Base-by-base conservation (phyloP, 2,888 invertebrate genomes). In the Epiblema foenella region DNA sequence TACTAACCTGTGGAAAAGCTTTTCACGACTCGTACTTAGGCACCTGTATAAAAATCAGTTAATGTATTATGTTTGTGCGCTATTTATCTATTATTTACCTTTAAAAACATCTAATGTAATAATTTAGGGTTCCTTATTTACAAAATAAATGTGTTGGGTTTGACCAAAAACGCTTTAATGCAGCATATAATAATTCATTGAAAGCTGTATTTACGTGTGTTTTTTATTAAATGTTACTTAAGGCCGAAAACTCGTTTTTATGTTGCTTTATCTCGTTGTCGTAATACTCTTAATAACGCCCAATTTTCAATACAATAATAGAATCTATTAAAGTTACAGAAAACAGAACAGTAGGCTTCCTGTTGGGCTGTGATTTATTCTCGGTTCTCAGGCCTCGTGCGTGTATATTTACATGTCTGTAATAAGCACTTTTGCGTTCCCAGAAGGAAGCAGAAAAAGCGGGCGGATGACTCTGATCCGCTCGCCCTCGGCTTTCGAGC, bases 371-470 rank as follows among this genome's bases (percentile, higher is more conserved):
- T 56, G 65, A 70, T 70, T 70, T 57, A 68, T 69, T 54, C 54
- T 24, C 57, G 17, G 52, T 59, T 66, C 65, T 59, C 54, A 62
- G 60, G 54, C 60, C 33, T 9, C 51, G 69, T 58, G 59, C 64
- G 52, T 62, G 49, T 64, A 58, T 49, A 69, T 69, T 69, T 69
- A 66, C 70, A 66, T 70, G 59, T 24, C 46, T 10, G 67, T 71
- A 71, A 71, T 71, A 67, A 71, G 66, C 60, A 46, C 66, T 62
- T 70, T 29, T 46, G 66, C 59, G 69, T 66, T 69, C 60, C 62
- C 59, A 72, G 77, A 76, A 75, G 75, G 73, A 69, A 69, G 67
- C 74, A 75, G 77, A 77, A 78, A 79, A 78, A 78, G 75, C 74
- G 71, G 75, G 77, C 73, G 75, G 75, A 74, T 74, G 73, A 75